Evolutionary conservation across 2,113 vertebrate genomes (phyloP).

Genomic region (Lamprotornis superbus): DNA sequence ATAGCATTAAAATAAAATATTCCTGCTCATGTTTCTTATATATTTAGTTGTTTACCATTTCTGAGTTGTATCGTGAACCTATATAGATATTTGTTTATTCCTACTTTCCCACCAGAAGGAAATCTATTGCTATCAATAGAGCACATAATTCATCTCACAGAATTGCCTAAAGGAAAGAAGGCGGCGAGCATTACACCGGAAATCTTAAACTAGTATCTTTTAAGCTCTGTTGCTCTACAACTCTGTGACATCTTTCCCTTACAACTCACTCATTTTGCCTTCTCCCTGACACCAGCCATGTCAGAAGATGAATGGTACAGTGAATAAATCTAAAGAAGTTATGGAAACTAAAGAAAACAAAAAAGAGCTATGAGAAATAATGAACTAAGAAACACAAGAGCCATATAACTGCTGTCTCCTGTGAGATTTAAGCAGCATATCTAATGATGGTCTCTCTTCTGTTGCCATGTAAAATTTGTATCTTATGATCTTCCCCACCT

Average conservation of each 20-base stretch:
- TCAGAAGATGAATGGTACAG: background rate
- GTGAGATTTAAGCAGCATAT: background rate
- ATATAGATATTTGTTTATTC: background rate
- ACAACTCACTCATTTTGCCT: background rate
- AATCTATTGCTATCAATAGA: constrained; percentile 9
- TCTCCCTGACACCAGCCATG: background rate
- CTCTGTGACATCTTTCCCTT: background rate
- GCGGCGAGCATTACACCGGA: background rate
- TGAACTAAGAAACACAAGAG: background rate
- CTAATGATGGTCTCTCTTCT: background rate
- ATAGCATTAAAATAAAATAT: constrained; percentile 20
- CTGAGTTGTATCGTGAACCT: background rate
- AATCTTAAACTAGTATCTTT: constrained; percentile 33
- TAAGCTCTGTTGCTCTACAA: background rate
- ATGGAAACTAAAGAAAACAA: background rate
- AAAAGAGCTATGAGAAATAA: background rate
- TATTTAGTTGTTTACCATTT: constrained; percentile 40
- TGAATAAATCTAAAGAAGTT: background rate
- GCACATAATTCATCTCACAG: background rate
- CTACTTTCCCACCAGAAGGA: background rate
- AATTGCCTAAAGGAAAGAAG: constrained; percentile 9
- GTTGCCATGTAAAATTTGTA: background rate
- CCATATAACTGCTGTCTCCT: background rate
- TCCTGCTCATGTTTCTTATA: background rate
- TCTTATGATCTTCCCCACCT: background rate